Evolutionary conservation across 2,888 invertebrate species (phyloP), one percentile per base, ranked within the genome.

Genomic region (Tubulanus polymorphus): DNA sequence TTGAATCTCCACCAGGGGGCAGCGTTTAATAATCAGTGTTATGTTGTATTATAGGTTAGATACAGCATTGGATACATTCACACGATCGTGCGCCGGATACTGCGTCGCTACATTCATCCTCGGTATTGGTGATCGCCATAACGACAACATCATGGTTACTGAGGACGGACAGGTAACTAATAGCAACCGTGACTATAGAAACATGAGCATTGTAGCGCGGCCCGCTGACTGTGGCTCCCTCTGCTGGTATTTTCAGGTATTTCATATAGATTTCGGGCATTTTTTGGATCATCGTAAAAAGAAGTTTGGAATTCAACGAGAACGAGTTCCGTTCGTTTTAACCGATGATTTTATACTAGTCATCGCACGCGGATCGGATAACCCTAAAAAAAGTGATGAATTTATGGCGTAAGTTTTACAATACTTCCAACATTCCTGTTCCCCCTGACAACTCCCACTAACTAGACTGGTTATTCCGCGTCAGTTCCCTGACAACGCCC

Each of bases 251-350:
- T 61, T 65, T 18, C 72, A 84, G 80, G 83, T 85, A 56, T 85
- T 85, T 67, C 85, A 85, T 71, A 84, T 85, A 55, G 85, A 85
- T 69, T 85, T 85, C 71, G 85, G 85, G 18, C 85, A 85, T 65
- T 84, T 85, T 68, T 71, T 85, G 56, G 83, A 85, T 53, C 85
- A 85, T 71, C 82, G 83, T 65, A 85, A 85, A 74, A 84, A 84
- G 68, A 85, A 85, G 69, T 82, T 85, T 76, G 85, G 85, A 35
- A 84, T 85, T 62, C 83, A 81, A 64, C 69, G 85, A 50, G 85
- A 85, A 66, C 71, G 84, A n/a, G 84, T 84, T 18, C 84, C 85
- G 1, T 85, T 85, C 68, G 83, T 85, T 1, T 74, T 85, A 55
- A 85, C 85, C 1, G 83, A 84, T 63, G 84, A 84, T 60, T 85